Conservation (phyloP, 2,113 vertebrate species). For the Origma solitaria region DNA sequence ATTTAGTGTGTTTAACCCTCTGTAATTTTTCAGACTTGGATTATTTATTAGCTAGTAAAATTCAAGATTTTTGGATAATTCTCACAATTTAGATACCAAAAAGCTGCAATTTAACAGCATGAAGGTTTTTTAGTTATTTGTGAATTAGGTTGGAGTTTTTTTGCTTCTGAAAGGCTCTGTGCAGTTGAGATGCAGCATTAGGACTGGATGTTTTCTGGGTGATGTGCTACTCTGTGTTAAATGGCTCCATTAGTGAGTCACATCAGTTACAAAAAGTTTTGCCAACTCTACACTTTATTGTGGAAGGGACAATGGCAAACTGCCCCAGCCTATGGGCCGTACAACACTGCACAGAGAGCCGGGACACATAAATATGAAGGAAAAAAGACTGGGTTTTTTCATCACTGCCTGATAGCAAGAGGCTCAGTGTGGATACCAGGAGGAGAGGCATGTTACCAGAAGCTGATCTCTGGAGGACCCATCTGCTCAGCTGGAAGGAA, state of each 20-base stretch:
- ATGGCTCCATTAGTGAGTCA: slow-evolving; percentile 61
- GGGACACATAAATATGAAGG: background rate
- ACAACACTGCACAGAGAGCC: background rate
- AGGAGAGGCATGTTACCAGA: background rate
- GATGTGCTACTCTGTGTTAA: slow-evolving; percentile 34
- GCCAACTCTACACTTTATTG: slow-evolving; percentile 10
- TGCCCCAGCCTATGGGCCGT: background rate
- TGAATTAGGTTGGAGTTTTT: background rate
- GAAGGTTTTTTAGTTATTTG: background rate
- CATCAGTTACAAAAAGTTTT: slow-evolving; percentile 6
- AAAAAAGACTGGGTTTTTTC: background rate
- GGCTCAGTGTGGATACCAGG: background rate
- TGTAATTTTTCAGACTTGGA: background rate
- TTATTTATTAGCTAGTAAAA: background rate
- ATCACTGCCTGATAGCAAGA: background rate
- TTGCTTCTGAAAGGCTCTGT: slow-evolving; percentile 14
- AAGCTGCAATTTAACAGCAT: background rate
- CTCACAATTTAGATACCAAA: background rate
- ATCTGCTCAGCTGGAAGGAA: background rate
- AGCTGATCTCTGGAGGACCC: background rate
- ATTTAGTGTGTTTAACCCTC: background rate
- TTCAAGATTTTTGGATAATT: background rate
- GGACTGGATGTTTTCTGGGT: slow-evolving; percentile 52
- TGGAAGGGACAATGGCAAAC: slow-evolving; percentile 35
- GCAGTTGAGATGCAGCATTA: slow-evolving; percentile 48